Evolutionary conservation across 2,888 invertebrate genomes (phyloP), one percentile per base, ranked within the genome.

Genomic region (Eugnorisma glareosa): DNA sequence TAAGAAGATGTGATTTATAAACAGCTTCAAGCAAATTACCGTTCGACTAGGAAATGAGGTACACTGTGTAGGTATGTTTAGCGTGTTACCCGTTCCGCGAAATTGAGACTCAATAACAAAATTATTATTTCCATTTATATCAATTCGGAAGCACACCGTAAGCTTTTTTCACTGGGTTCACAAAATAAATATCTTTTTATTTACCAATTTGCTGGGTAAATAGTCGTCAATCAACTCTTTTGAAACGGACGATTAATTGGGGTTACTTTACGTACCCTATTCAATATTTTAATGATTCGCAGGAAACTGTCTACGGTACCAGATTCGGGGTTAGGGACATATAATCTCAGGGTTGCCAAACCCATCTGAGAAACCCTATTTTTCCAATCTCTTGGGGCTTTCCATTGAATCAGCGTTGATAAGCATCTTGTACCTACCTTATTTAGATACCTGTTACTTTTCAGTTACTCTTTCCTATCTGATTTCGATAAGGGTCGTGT

Each of bases 381-480:
- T 84, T 81, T 76, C 71, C 83, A 77, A 71, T 81, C 81, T 76
- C 86, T 73, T 48, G 85, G 80, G 88, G 73, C 71, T 88, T 86
- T 86, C 81, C 78, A 83, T 88, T 82, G 81, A 89, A 90, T 89
- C 88, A 87, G 86, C 78, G 86, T 87, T 86, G 90, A 91, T 91
- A 90, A 90, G 85, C 81, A 91, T 89, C 88, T 86, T 84, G 79
- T 77, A 81, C 75, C 76, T 77, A 80, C 77, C 74, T 86, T 88
- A 88, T 88, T 86, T 82, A 88, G 82, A 81, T 88, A 86, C 77
- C 85, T 86, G 85, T 81, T 88, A 84, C 86, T 84, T 86, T 86
- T 84, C 75, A 87, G 77, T 77, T 83, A 86, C 66, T 77, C 71
- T 54, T 63, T 78, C 75, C 67, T 84, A 79, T 81, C 81, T 76